Base-by-base conservation (phyloP, 2,113 vertebrate species). In the Elanoides forficatus region DNA sequence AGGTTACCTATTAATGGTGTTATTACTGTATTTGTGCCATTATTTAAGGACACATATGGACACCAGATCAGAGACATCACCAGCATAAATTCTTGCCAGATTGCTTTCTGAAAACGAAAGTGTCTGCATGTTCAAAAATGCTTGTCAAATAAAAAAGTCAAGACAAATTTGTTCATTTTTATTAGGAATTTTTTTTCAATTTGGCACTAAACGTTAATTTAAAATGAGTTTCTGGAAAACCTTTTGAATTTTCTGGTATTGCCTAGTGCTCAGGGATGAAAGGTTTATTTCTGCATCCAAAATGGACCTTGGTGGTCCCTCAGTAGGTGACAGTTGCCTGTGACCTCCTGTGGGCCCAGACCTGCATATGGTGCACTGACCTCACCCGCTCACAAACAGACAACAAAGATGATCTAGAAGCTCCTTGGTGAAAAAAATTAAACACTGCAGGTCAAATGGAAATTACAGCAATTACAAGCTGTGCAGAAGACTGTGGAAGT, bases 401-500 rank as follows among this genome's bases (percentile, higher is more conserved):
- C 38, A 88, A n/a, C 40, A 82, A 60, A 90, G 84, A 94, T 79
- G 56, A 53, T 85, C 38, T 56, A 66, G 68, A 82, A 89, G 45
- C 82, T 82, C 20, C 12, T 53, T 56, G 18, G 27, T 88, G 86
- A 92, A 82, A 59, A 95, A 87, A 96, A 91, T 94, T 95, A 86
- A 97, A 91, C 79, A 81, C 43, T 85, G 75, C 52, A 89, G 91
- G 81, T 97, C 92, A 96, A 96, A 97, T 65, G 55, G 84, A 96
- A 97, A 97, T 97, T 53, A 53, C 52, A 53, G 52, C 87, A 97
- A 92, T 97, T 97, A 96, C 73, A 78, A 92, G 68, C 76, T 80
- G 56, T 89, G 80, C 60, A 62, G 93, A 90, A 93, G 85, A 71
- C 72, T 60, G 20, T 93, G 80, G 67, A 92, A 96, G 73, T 95